Conservation (phyloP, 2,888 invertebrate species). For the Dryococelus australis region DNA sequence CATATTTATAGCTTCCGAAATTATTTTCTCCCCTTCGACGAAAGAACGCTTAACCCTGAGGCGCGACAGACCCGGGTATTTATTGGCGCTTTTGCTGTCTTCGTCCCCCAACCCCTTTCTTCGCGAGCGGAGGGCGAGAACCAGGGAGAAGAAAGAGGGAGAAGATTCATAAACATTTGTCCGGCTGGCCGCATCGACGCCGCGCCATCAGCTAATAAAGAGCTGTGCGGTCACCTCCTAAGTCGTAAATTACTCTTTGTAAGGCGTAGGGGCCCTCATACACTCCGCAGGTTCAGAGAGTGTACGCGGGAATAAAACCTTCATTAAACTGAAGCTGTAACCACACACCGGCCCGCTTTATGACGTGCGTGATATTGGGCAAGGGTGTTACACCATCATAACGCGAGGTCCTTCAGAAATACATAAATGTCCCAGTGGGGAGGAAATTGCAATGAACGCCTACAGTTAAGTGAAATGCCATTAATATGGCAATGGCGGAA, state of each 20-base stretch:
- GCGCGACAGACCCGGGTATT: constrained; percentile 13
- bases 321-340: constrained; percentile 6
- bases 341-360: background rate
- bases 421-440: too few relatives aligned
- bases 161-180: constrained; percentile 25
- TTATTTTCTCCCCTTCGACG: constrained; percentile 30
- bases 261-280: background rate
- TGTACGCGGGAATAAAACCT: background rate
- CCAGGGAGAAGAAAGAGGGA: background rate
- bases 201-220: constrained; percentile 22
- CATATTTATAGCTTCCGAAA: constrained; percentile 43
- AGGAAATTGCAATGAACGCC: too few relatives aligned
- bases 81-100: background rate
- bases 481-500: too few relatives aligned
- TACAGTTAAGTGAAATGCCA: too few relatives aligned
- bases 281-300: background rate
- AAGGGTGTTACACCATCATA: background rate
- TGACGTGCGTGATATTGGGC: background rate
- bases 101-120: background rate
- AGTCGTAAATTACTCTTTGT: background rate
- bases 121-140: too few relatives aligned
- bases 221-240: background rate
- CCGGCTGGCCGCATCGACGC: background rate
- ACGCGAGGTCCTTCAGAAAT: background rate
- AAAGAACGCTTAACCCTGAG: background rate